Evolutionary conservation across 1,140 invertebrate species (phyloP), one percentile per base, ranked within the genome.

Genomic region (Vanessa atalanta): DNA sequence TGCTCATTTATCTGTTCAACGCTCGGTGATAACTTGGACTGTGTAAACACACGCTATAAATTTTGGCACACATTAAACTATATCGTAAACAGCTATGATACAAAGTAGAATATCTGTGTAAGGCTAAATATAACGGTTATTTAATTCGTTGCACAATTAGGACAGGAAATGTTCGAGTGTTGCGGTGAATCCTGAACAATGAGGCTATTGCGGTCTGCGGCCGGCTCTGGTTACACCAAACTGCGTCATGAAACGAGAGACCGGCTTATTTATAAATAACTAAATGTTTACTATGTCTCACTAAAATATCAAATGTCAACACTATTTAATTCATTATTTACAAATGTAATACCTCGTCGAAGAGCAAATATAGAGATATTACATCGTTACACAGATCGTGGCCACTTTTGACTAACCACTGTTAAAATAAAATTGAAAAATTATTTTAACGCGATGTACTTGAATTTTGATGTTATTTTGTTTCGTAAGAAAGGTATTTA

Each of bases 111-210:
- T 61, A 61, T 61, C 53, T 57, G 20, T 57, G 20, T 31, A 61
- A 37, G 57, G 57, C 57, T 61, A 68, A 43, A 67, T 47, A 47
- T 68, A 57, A 68, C 65, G 50, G 66, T 57, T 55, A 37, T 61
- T 61, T 13, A 68, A 20, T 31, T 61, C 53, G 67, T 47, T 61
- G 47, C 43, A 65, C 63, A 47, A 69, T 47, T 57, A 16, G 53
- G 2, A 57, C 57, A 50, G 68, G 68, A 61, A 68, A 68, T 12
- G 31, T 60, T 69, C 47, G 47, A 50, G 53, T 26, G 16, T 63
- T 63, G 68, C 68, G 68, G 68, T 63, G 68, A 48, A 8, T 60
- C 57, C 20, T 50, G 15, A 47, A 61, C 68, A 70, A 70, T 61
- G 47, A 15, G 55, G 67, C 14, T 60, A 6, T 37, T 37, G 68